Evolutionary conservation across 2,113 vertebrate genomes (phyloP).

Genomic region (Proterorhinus semilunaris): DNA sequence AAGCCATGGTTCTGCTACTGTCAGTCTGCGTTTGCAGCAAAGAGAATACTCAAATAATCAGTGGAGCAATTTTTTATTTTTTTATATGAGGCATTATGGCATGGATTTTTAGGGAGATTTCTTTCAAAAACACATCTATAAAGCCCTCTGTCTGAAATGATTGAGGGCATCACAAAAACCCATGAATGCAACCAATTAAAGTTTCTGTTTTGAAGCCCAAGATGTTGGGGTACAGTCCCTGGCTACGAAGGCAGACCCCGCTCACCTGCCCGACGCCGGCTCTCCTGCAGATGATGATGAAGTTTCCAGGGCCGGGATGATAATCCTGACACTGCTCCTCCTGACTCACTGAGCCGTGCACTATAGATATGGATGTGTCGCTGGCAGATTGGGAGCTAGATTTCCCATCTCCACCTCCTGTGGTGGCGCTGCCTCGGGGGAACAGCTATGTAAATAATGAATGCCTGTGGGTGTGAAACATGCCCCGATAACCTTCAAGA

Average conservation of each 20-base stretch:
- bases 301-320: slow-evolving; percentile 66
- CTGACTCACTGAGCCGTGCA: slow-evolving; percentile 71
- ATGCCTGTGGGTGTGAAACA: slow-evolving; percentile 74
- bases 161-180: too few relatives aligned
- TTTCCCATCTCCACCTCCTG: slow-evolving; percentile 73
- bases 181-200: slow-evolving; percentile 7
- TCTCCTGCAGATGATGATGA: slow-evolving; percentile 67
- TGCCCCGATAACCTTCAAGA: slow-evolving; percentile 79
- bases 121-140: too few relatives aligned
- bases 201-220: slow-evolving; percentile 31
- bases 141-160: too few relatives aligned
- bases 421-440: slow-evolving; percentile 60
- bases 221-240: slow-evolving; percentile 52
- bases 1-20: slow-evolving; percentile 40
- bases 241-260: slow-evolving; percentile 63
- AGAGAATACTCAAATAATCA: background rate
- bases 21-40: slow-evolving; percentile 5
- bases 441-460: slow-evolving; percentile 77
- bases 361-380: slow-evolving; percentile 72
- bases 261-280: slow-evolving; percentile 28
- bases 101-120: too few relatives aligned
- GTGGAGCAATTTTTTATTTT: too few relatives aligned
- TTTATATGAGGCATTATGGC: too few relatives aligned
- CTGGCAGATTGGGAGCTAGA: slow-evolving; percentile 72
- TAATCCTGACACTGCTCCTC: slow-evolving; percentile 71